Conservation (phyloP, 2,113 vertebrate genomes). For the Mionectes macconnelli region DNA sequence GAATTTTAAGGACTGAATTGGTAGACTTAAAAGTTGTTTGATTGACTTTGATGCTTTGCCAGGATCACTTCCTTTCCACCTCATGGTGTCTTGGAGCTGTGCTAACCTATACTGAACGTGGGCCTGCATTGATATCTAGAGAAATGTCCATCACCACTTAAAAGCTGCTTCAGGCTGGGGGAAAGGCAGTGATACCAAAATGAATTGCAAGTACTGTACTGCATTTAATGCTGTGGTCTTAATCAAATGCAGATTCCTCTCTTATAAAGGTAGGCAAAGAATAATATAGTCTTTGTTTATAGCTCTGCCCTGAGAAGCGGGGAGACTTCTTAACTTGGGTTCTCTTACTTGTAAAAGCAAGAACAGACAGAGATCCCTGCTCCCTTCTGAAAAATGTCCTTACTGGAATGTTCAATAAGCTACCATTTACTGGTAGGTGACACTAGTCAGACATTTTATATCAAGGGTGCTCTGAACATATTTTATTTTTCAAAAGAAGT, state of each 20-base stretch:
- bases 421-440: conserved; percentile 63
- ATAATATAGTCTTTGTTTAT: background rate
- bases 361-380: background rate
- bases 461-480: conserved; percentile 84
- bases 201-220: background rate
- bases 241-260: conserved; percentile 10
- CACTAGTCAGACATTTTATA: conserved; percentile 76
- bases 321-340: background rate
- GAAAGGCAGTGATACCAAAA: conserved; percentile 24
- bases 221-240: conserved; percentile 15
- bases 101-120: background rate
- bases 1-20: conserved; percentile 73
- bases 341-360: conserved; percentile 12
- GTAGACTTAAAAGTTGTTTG: conserved; percentile 54
- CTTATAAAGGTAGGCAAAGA: conserved; percentile 10
- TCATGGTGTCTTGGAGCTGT: conserved; percentile 56
- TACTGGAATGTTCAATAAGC: conserved; percentile 43
- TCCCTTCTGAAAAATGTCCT: conserved; percentile 53
- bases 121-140: conserved; percentile 4
- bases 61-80: conserved; percentile 60
- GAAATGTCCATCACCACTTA: background rate
- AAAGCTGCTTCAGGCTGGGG: conserved; percentile 5
- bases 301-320: background rate
- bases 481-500: conserved; percentile 80
- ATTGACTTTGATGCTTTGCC: conserved; percentile 70